Evolutionary conservation across 2,888 invertebrate species (phyloP).

Genomic region (Brenthis daphne): DNA sequence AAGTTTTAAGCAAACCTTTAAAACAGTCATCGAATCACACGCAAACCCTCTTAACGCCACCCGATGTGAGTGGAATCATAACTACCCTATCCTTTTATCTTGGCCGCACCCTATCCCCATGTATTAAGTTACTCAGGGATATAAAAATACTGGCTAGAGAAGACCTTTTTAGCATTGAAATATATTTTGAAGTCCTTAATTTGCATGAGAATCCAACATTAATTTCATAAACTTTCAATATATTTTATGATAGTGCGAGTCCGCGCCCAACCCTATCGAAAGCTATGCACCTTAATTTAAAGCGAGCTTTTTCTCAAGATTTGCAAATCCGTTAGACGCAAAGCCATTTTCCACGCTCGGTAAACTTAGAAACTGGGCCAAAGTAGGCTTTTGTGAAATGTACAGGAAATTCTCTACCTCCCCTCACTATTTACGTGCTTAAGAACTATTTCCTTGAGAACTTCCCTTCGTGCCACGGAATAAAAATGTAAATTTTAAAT

Average conservation of each 20-base stretch:
- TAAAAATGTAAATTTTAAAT: conserved; percentile 63
- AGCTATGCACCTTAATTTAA: conserved; percentile 36
- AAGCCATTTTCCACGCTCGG: conserved; percentile 74
- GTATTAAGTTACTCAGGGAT: conserved; percentile 37
- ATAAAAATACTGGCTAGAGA: conserved; percentile 29
- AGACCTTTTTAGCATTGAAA: conserved; percentile 28
- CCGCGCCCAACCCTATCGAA: conserved; percentile 19
- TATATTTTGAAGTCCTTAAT: conserved; percentile 28
- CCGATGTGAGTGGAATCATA: conserved; percentile 39
- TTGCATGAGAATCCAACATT: conserved; percentile 1
- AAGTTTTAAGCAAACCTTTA: conserved; percentile 34
- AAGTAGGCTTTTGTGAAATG: conserved; percentile 76
- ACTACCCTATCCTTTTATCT: conserved; percentile 41
- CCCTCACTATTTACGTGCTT: conserved; percentile 69
- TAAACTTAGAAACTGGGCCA: conserved; percentile 78
- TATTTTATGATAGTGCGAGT: conserved; percentile 11
- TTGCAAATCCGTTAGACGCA: conserved; percentile 69
- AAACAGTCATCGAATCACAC: conserved; percentile 37
- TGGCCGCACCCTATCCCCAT: conserved; percentile 29
- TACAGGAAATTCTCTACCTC: conserved; percentile 62
- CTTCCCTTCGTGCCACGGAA: conserved; percentile 57
- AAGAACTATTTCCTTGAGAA: conserved; percentile 69
- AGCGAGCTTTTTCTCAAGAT: conserved; percentile 55
- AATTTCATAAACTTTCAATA: conserved; percentile 6
- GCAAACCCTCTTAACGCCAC: conserved; percentile 32